phyloP scores from a whole-genome alignment of 2,888 invertebrate species.

The Tetheella fluctuosa region DNA sequence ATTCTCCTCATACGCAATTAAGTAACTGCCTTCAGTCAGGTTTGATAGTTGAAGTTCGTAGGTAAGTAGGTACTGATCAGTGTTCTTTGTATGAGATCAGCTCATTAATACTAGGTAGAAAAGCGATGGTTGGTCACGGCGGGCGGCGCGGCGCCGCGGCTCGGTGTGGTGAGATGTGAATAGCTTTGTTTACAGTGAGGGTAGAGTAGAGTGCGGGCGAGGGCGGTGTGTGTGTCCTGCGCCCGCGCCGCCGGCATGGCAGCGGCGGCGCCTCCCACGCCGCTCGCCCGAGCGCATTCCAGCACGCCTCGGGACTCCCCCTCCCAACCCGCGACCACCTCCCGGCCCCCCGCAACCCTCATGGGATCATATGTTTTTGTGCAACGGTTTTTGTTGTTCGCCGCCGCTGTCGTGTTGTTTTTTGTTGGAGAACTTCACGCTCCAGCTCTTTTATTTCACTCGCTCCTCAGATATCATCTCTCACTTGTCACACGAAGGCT shows the following conservation, averaged over 20 bases:
- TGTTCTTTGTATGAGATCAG: constrained; percentile 16
- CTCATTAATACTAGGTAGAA: constrained; percentile 33
- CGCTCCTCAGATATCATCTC: constrained; percentile 70
- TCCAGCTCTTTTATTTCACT: constrained; percentile 78
- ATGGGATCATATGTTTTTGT: constrained; percentile 84
- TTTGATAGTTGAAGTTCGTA: background rate
- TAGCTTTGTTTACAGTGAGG: constrained; percentile 77
- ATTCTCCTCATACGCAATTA: background rate
- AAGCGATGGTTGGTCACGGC: constrained; percentile 33
- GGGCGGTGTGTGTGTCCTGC: constrained; percentile 70
- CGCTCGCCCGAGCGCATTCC: constrained; percentile 82
- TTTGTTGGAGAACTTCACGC: constrained; percentile 77
- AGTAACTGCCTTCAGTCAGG: background rate
- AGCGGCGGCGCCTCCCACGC: constrained; percentile 79
- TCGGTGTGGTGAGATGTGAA: constrained; percentile 57
- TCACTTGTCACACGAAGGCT: constrained; percentile 44
- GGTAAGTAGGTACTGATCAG: background rate
- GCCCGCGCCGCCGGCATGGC: constrained; percentile 43
- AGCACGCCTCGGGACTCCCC: constrained; percentile 78
- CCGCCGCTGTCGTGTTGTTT: constrained; percentile 78
- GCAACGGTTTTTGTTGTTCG: constrained; percentile 84
- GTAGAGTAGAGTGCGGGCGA: constrained; percentile 48
- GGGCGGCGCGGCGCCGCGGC: constrained; percentile 41
- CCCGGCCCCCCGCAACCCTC: constrained; percentile 66
- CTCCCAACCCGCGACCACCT: constrained; percentile 42